phyloP scores from a whole-genome alignment of 2,888 invertebrate genomes.

The Catonia carolina region DNA sequence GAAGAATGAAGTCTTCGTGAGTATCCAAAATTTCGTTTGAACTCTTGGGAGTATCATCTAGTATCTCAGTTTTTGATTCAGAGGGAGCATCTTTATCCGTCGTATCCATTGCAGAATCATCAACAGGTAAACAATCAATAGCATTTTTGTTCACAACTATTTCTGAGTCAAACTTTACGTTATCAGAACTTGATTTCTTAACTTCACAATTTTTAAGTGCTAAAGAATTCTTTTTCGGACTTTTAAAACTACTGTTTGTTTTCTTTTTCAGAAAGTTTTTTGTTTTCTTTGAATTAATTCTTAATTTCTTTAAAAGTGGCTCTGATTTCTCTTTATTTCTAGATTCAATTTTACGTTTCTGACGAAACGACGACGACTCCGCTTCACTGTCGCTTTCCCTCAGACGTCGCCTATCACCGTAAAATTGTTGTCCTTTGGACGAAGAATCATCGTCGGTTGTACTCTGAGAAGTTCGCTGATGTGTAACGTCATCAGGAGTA shows the following conservation, averaged over 20 bases:
- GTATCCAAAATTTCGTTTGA: constrained; percentile 21
- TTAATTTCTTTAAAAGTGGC: neutral
- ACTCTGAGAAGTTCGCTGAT: neutral
- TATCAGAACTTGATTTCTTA: neutral
- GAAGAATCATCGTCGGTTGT: neutral
- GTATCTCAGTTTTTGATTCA: too few relatives aligned
- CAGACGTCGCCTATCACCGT: neutral
- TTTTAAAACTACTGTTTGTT: neutral
- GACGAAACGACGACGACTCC: neutral
- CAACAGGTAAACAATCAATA: constrained; percentile 27
- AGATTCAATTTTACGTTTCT: neutral
- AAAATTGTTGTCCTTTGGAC: neutral
- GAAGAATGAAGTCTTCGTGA: constrained; percentile 20
- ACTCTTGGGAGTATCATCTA: neutral
- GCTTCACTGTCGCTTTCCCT: constrained; percentile 3
- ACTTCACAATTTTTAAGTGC: neutral
- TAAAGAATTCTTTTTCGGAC: too few relatives aligned
- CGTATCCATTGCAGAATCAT: neutral
- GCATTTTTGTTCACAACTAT: constrained; percentile 20
- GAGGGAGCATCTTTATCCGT: constrained; percentile 1
- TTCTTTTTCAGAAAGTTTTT: neutral
- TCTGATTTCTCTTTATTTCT: neutral
- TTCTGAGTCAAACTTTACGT: neutral
- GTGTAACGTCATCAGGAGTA: neutral
- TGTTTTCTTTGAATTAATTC: neutral